Base-by-base conservation (phyloP, 2,113 vertebrate species). In the Lynx canadensis region DNA sequence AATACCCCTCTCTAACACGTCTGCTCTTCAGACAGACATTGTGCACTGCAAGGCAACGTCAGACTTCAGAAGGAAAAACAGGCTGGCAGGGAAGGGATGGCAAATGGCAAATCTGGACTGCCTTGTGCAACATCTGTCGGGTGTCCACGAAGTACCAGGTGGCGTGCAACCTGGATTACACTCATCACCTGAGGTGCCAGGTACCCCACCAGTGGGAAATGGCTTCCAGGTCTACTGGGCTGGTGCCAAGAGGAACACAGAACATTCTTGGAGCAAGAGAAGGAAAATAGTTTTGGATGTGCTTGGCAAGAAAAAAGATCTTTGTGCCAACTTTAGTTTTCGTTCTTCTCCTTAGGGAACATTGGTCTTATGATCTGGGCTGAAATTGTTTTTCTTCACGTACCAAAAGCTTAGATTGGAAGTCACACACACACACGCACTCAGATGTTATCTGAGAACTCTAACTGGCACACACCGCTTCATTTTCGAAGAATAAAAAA, bases 51-150 rank as follows among this genome's bases (percentile, higher is more conserved):
- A 92, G 86, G 91, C 95, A 97, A 57, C 76, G 60, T 79, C 66
- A 91, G 66, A 74, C 25, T 60, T 87, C 55, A 90, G 73, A 84
- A 74, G 81, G n/a, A 41, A 96, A 97, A 92, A 57, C 33, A 89
- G 80, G 52, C 69, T 79, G 86, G 83, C 92, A 91, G 52, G 33
- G 57, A 52, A 84, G 68, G 55, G n/a, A 63, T 3, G 50, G 93
- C n/a, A 68, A 93, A 96, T 94, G 50, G 93, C n/a, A 68, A 93
- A 96, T 94, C 80, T 89, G 94, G 83, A 60, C 73, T 71, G 41
- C 29, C 63, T 97, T 91, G 74, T 69, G 88, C 38, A 95, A 92
- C 96, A 96, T 97, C 96, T 98, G 71, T 29, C 90, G 71, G 71
- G 91, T 94, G 81, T 29, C 38, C 0, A 93, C 66, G 60, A 74